Percentiles rank a stretch among this genome's conserved stretches.
Evolutionary conservation across 2,113 vertebrate species (phyloP).

Genomic region (Peromyscus leucopus): DNA sequence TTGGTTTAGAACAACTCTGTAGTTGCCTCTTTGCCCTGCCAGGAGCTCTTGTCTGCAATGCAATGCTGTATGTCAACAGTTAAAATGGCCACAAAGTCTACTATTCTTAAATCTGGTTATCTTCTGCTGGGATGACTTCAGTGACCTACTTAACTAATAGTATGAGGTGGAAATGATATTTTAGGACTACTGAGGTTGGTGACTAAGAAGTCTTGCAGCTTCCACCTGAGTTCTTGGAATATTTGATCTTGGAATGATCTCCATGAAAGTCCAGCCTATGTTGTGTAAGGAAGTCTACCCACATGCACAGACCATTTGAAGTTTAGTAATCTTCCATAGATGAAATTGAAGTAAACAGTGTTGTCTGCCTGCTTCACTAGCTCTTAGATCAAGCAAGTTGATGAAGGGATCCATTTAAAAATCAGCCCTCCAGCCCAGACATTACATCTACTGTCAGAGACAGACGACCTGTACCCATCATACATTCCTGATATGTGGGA

Average conservation of each 20-base stretch:
- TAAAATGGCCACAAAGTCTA: not conserved
- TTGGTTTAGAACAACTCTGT: not conserved
- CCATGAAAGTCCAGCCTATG: not conserved
- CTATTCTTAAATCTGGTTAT: not conserved
- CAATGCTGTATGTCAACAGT: not conserved
- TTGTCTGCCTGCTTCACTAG: no score
- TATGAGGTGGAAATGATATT: not conserved
- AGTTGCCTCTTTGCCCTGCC: no score
- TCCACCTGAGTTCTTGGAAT: not conserved
- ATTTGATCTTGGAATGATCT: not conserved
- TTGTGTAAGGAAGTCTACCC: not conserved
- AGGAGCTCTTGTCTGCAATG: not conserved
- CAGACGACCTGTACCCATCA: not conserved
- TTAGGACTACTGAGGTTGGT: not conserved
- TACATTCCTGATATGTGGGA: not conserved
- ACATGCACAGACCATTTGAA: not conserved
- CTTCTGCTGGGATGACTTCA: not conserved
- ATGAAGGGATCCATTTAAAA: not conserved
- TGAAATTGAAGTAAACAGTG: not conserved
- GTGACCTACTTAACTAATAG: not conserved
- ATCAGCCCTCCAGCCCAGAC: not conserved
- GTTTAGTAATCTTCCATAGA: fast-evolving
- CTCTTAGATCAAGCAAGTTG: not conserved
- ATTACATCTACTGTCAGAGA: not conserved
- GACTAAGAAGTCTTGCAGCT: not conserved